A percentile compares a stretch with the other conserved stretches of the same genome.
Evolutionary conservation across 2,113 vertebrate species (phyloP).

Genomic region (Artemisiospiza belli): DNA sequence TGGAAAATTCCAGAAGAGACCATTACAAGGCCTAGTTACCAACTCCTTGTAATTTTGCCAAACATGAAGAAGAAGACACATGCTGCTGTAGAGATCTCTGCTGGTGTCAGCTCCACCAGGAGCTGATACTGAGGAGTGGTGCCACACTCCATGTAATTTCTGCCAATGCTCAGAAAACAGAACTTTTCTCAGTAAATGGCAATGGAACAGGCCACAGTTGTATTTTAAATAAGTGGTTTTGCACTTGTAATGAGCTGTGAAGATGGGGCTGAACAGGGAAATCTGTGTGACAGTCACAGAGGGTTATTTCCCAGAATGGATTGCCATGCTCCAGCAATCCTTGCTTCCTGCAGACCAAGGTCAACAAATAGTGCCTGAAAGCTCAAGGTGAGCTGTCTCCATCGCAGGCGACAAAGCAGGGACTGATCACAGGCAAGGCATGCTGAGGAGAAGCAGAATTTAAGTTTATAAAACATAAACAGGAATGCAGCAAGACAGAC

Average conservation of each 20-base stretch:
- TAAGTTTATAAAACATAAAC: not conserved
- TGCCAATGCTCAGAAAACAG: not conserved
- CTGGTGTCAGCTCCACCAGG: not conserved
- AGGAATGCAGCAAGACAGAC: not conserved
- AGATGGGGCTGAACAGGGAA: not conserved
- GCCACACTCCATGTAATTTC: not conserved
- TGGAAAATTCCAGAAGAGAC: not conserved
- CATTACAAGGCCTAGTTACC: not conserved
- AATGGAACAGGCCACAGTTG: not conserved
- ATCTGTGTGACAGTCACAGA: not conserved
- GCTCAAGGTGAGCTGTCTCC: not conserved
- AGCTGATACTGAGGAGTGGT: not conserved
- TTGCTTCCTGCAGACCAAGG: not conserved
- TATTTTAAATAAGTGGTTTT: not conserved
- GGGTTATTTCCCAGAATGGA: not conserved
- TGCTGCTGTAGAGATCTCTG: not conserved
- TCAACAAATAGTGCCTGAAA: not conserved
- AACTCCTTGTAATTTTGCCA: not conserved
- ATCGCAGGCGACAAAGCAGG: not conserved
- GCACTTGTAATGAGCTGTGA: not conserved
- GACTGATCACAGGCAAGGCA: not conserved
- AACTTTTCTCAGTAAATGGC: not conserved
- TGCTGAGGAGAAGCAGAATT: not conserved
- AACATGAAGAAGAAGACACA: not conserved
- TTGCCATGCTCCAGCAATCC: not conserved